Percentiles rank a stretch among this genome's conserved stretches.
Conservation (phyloP, 2,797 vertebrate genomes). For the Crenichthys baileyi region DNA sequence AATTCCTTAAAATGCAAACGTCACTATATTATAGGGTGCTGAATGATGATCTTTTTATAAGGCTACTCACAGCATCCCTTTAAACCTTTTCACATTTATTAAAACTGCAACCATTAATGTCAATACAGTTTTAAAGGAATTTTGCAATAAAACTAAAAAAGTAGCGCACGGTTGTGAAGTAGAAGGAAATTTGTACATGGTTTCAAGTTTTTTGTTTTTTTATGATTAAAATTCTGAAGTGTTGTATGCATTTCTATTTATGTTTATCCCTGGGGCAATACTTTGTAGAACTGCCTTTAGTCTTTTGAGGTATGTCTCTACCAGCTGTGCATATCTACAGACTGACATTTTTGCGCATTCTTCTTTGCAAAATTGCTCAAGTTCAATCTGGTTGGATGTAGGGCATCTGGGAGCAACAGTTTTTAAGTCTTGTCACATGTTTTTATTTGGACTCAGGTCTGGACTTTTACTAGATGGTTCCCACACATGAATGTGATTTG, state of each 20-base stretch:
- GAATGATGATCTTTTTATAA: not conserved
- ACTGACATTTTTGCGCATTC: not conserved
- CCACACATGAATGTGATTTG: not conserved
- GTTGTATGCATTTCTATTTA: not conserved
- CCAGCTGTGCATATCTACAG: not conserved
- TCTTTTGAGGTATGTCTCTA: not conserved
- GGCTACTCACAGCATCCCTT: not conserved
- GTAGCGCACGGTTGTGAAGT: not conserved
- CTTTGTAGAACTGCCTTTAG: not conserved
- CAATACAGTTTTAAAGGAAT: not conserved
- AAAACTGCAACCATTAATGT: not conserved
- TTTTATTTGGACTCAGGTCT: not conserved
- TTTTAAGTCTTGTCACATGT: not conserved
- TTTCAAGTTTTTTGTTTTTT: not conserved
- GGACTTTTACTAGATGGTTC: not conserved
- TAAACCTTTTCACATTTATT: not conserved
- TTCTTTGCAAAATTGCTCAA: not conserved
- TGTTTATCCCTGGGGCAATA: not conserved
- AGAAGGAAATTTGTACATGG: not conserved
- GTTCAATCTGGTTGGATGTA: not conserved
- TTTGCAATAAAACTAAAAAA: not conserved
- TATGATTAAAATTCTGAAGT: not conserved
- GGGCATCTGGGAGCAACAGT: not conserved
- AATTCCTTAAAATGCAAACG: constrained; percentile 23
- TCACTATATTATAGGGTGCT: constrained; percentile 17